A percentile compares a stretch with the other conserved stretches of the same genome.
Evolutionary conservation across 1,140 invertebrate species (phyloP).

Genomic region (Lepidurus couesii): DNA sequence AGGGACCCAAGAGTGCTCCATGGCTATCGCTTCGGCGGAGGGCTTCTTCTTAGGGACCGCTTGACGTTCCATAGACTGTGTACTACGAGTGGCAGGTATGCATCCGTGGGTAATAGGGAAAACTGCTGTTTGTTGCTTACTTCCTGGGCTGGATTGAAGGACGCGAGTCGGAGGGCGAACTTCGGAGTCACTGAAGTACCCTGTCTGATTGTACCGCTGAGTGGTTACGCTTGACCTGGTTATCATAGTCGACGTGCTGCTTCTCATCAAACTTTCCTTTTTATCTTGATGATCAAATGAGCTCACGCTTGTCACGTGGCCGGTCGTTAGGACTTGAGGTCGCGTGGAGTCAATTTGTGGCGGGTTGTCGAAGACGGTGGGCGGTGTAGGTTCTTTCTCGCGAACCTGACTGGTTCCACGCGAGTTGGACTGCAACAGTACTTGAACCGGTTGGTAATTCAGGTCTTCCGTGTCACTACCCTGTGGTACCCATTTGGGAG

Average conservation of each 20-base stretch:
- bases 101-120: background rate
- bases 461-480: constrained; percentile 58
- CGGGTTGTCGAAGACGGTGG: constrained; percentile 32
- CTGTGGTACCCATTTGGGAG: constrained; percentile 57
- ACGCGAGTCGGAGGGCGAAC: background rate
- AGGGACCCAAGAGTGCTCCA: constrained; percentile 56
- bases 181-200: background rate
- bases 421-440: background rate
- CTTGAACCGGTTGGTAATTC: constrained; percentile 50
- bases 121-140: background rate
- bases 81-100: background rate
- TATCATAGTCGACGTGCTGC: background rate
- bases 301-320: background rate
- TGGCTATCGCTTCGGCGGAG: constrained; percentile 54
- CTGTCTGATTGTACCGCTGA: background rate
- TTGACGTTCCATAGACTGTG: background rate
- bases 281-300: background rate
- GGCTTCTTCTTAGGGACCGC: constrained; percentile 28
- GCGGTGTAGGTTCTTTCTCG: constrained; percentile 32
- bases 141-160: background rate
- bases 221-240: background rate
- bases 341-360: constrained; percentile 30
- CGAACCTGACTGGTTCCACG: background rate
- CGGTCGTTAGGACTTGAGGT: constrained; percentile 28
- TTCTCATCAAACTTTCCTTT: background rate